These are phyloP conservation scores for Xestia c-nigrum DNA, from an alignment of 2,888 invertebrate genomes.

Conservation along the genomic window DNA sequence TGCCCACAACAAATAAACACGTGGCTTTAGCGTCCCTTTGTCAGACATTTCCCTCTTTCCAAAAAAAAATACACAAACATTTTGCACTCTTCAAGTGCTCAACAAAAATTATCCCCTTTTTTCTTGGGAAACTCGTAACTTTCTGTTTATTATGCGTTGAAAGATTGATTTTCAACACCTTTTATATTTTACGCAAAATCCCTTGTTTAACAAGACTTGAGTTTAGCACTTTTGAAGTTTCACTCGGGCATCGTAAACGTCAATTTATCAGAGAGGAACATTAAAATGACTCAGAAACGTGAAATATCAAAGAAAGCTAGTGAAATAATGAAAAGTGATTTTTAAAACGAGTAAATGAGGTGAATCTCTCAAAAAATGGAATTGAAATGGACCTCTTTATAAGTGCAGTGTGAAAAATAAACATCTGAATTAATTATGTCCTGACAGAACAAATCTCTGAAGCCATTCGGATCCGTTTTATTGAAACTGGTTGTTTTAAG, in stretches of 20 bases:
- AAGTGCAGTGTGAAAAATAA: slow-evolving; percentile 6
- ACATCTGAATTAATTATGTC: slow-evolving; percentile 36
- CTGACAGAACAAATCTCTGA: slow-evolving; percentile 29
- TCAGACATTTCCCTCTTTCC: slow-evolving; percentile 54
- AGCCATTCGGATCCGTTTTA: slow-evolving; percentile 18
- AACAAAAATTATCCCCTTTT: slow-evolving; percentile 43
- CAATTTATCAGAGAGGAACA: slow-evolving; percentile 17
- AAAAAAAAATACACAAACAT: slow-evolving; percentile 42
- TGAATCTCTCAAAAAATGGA: slow-evolving; percentile 11
- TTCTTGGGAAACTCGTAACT: slow-evolving; percentile 55
- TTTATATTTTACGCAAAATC: slow-evolving; percentile 24
- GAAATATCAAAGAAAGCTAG: slow-evolving; percentile 49
- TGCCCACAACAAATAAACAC: slow-evolving; percentile 3
- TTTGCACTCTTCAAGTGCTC: slow-evolving; percentile 28
- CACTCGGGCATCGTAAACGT: slow-evolving; percentile 34
- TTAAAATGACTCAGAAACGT: slow-evolving; percentile 14
- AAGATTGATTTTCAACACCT: slow-evolving; percentile 57
- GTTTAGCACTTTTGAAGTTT: slow-evolving; percentile 31
- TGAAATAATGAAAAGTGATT: slow-evolving; percentile 17
- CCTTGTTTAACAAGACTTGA: slow-evolving; percentile 27
- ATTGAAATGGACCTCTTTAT: not conserved
- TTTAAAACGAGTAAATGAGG: slow-evolving; percentile 30
- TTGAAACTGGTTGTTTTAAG: slow-evolving; percentile 12
- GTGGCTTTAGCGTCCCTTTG: slow-evolving; percentile 63
- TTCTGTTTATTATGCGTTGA: slow-evolving; percentile 54